phyloP scores from a whole-genome alignment of 2,113 vertebrate species.

The Crotalus horridus region DNA sequence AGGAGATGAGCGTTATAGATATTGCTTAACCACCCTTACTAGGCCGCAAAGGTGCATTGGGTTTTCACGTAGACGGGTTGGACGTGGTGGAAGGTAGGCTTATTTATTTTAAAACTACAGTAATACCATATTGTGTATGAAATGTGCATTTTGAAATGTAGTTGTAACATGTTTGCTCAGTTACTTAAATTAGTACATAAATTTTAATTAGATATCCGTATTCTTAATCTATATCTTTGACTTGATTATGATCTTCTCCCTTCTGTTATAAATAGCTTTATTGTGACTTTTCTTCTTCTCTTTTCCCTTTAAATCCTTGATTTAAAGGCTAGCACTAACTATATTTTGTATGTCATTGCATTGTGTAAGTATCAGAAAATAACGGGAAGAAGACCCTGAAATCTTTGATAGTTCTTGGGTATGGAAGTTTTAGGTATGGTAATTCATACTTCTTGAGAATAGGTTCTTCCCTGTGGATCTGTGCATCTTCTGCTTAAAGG shows the following conservation, averaged over 20 bases:
- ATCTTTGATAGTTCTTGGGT: neutral
- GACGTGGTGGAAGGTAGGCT: conserved; percentile 91
- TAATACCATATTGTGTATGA: neutral
- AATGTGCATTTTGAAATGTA: neutral
- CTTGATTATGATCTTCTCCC: neutral
- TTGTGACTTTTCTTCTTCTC: neutral
- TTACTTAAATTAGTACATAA: neutral
- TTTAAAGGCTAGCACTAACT: neutral
- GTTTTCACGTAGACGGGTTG: conserved; percentile 88
- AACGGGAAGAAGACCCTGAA: neutral
- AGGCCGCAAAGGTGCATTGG: conserved; percentile 86
- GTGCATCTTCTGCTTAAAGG: neutral
- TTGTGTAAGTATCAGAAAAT: neutral
- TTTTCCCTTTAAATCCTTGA: neutral
- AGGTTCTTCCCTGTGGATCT: neutral
- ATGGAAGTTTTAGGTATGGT: neutral
- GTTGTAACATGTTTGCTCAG: neutral
- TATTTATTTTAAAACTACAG: neutral
- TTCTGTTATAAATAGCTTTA: neutral
- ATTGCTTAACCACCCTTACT: conserved; percentile 92
- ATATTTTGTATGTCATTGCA: neutral
- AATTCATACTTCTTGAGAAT: neutral
- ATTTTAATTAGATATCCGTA: neutral
- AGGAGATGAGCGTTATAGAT: conserved; percentile 87
- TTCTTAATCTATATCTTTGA: neutral